Base-by-base conservation (phyloP, 2,113 vertebrate genomes). In the Sinocyclocheilus maitianheensis region DNA sequence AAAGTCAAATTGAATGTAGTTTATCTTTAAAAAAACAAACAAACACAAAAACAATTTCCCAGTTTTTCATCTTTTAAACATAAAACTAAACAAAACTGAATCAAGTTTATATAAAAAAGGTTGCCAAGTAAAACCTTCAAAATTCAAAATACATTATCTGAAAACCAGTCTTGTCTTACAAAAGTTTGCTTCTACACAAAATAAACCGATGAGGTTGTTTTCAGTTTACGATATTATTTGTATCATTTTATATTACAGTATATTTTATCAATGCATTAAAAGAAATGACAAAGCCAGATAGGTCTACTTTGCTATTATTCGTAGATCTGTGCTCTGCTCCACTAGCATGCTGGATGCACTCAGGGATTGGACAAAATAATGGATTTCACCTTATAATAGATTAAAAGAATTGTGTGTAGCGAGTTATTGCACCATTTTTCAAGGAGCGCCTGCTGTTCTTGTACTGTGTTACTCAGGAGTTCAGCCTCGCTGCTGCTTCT, bases 361-460 rank as follows among this genome's bases (percentile, higher is more conserved):
- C 40, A 75, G 72, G 43, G 72, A 5, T 14, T n/a, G 34, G 34
- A 62, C 77, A 16, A 65, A 40, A 65, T 46, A 81, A 65, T 48
- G 34, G 60, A 81, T 65, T 81, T 48, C 37, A 18, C 60, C 60
- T 65, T 46, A 63, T 46, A 65, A 81, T 81, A 46, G 78, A 81
- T 65, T 7, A 81, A 46, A 4, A 26, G 60, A n/a, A 62, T 80
- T 79, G 20, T 12, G 55, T 62, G 55, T 43, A 37, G 55, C 5
- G 3, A 63, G 14, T 65, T 81, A 65, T 81, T 81, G 78, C n/a
- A 65, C 58, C n/a, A 81, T 65, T 65, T 81, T 65, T 81, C 60
- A 81, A 81, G 40, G n/a, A 46, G 46, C 4, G 2, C 22, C 53
- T 5, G 34, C 77, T 62, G 77, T 43, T 55, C n/a, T 26, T 16